A percentile compares a stretch with the other conserved stretches of the same genome.
Evolutionary conservation across 2,113 vertebrate genomes (phyloP).

Genomic region (Budorcas taxicolor): DNA sequence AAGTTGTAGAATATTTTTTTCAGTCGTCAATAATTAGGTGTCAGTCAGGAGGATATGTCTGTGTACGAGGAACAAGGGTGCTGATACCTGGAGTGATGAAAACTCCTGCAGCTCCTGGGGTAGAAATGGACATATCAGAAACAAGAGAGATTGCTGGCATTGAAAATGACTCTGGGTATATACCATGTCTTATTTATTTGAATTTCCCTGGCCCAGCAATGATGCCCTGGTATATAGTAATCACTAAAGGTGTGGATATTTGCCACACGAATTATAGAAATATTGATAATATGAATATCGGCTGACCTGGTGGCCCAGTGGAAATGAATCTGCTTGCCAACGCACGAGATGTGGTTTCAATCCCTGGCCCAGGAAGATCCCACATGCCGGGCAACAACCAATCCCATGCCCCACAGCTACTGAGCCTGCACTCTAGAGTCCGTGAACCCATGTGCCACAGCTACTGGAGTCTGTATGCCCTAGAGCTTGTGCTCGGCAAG

Average conservation of each 20-base stretch:
- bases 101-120: rapidly evolving
- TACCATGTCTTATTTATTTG: too few relatives aligned
- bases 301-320: neutral
- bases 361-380: neutral
- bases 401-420: neutral
- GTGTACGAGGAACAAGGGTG: too few relatives aligned
- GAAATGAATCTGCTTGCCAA: neutral
- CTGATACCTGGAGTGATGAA: neutral
- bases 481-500: neutral
- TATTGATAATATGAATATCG: neutral
- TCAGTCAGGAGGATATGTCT: neutral
- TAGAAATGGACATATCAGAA: neutral
- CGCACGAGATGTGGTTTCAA: neutral
- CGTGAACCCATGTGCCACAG: neutral
- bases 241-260: neutral
- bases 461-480: neutral
- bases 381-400: neutral
- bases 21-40: neutral
- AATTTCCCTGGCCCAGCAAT: neutral
- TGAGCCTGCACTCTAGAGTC: neutral
- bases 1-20: neutral
- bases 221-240: neutral
- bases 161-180: neutral
- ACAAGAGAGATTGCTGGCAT: neutral
- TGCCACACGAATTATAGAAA: neutral